A percentile compares a stretch with the other conserved stretches of the same genome.
phyloP scores from a whole-genome alignment of 2,113 vertebrate species.

The Hystrix brachyura region DNA sequence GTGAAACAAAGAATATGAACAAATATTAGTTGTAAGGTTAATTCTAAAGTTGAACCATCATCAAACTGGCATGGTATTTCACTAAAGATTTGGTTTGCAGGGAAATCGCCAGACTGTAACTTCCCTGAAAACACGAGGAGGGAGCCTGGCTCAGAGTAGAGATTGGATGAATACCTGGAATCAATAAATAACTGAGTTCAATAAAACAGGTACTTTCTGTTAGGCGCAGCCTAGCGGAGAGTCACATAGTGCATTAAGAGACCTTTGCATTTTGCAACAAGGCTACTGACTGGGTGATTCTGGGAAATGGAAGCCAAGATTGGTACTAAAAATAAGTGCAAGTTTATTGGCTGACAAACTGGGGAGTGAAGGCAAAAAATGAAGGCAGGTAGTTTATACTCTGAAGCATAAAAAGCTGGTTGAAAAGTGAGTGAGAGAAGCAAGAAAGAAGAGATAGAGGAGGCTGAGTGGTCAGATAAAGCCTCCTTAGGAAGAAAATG shows the following conservation, averaged over 20 bases:
- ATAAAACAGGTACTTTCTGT: not conserved
- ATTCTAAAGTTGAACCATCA: not conserved
- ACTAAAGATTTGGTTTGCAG: not conserved
- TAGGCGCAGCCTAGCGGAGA: not conserved
- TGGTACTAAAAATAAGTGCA: not conserved
- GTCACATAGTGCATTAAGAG: not conserved
- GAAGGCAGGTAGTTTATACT: not conserved
- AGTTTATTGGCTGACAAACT: not conserved
- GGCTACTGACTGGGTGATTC: not conserved
- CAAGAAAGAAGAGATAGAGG: not conserved
- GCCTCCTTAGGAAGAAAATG: not conserved
- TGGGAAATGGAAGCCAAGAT: not conserved
- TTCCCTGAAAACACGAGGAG: not conserved
- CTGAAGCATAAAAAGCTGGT: not conserved
- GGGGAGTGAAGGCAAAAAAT: not conserved
- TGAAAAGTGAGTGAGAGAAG: not conserved
- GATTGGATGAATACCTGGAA: not conserved
- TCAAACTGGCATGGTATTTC: not conserved
- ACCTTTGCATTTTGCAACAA: not conserved
- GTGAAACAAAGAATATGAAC: not conserved
- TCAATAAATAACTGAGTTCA: not conserved
- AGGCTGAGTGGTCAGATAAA: not conserved
- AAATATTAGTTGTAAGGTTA: constrained; percentile 3
- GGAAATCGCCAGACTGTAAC: not conserved
- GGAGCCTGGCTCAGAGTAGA: not conserved